Evolutionary conservation across 2,797 vertebrate species (phyloP).

Genomic region (Loris lydekkerianus): DNA sequence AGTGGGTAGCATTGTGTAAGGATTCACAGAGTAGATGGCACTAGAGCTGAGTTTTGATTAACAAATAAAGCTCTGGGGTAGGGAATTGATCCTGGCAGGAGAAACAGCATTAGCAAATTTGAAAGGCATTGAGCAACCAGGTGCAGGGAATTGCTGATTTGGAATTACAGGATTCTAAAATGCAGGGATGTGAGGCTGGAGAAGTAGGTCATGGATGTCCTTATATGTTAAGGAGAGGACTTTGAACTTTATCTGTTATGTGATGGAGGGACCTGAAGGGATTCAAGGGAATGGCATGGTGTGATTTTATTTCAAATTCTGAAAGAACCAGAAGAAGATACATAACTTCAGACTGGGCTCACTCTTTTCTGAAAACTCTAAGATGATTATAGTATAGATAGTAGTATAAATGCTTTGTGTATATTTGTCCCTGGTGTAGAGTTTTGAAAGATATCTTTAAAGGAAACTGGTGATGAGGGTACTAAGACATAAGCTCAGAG

Average conservation of each 20-base stretch:
- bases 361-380: slow-evolving; percentile 37
- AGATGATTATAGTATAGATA: background rate
- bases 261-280: background rate
- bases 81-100: background rate
- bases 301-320: slow-evolving; percentile 27
- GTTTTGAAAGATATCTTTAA: background rate
- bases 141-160: background rate
- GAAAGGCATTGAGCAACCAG: background rate
- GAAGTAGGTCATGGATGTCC: background rate
- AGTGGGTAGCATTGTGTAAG: background rate
- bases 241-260: background rate
- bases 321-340: slow-evolving; percentile 23
- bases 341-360: slow-evolving; percentile 2
- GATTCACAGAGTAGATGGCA: background rate
- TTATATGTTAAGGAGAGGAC: background rate
- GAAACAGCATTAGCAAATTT: background rate
- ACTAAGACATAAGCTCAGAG: background rate
- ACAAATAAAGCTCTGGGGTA: background rate
- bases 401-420: background rate
- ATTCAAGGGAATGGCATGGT: background rate
- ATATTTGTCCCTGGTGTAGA: background rate
- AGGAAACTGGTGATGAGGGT: background rate
- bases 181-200: background rate
- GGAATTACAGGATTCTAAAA: background rate
- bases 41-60: background rate